These are phyloP conservation scores for Colletes collaris DNA, from an alignment of 2,888 invertebrate species.

Conservation along the genomic window DNA sequence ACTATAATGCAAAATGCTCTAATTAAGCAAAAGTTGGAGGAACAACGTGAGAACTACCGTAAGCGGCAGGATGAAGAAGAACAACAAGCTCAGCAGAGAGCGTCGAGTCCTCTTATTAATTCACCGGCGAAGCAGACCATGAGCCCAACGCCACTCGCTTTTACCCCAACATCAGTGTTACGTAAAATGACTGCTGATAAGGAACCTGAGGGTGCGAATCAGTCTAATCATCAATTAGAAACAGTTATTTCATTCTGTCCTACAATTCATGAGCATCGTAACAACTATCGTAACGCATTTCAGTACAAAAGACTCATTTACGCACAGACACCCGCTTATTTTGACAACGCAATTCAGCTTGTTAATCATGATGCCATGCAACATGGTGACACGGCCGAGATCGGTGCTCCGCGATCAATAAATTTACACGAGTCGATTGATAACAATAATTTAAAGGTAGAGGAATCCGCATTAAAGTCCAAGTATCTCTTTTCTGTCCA, in stretches of 20 bases:
- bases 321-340: constrained; percentile 11
- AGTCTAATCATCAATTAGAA: constrained; percentile 73
- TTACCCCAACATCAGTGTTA: constrained; percentile 96
- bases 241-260: constrained; percentile 35
- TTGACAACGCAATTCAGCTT: constrained; percentile 33
- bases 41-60: constrained; percentile 93
- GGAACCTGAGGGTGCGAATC: constrained; percentile 86
- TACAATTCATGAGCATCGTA: constrained; percentile 46
- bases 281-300: constrained; percentile 33
- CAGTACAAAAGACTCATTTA: constrained; percentile 17
- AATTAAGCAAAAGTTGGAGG: constrained; percentile 94
- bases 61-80: constrained; percentile 88
- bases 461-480: constrained; percentile 66
- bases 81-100: constrained; percentile 72
- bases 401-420: constrained; percentile 10
- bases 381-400: constrained; percentile 22
- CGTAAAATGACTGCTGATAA: constrained; percentile 97
- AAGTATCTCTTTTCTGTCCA: constrained; percentile 53
- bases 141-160: constrained; percentile 90
- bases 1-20: constrained; percentile 93
- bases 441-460: constrained; percentile 30
- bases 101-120: constrained; percentile 75
- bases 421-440: constrained; percentile 22
- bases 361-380: constrained; percentile 33
- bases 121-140: constrained; percentile 84